Conservation (phyloP, 2,888 invertebrate genomes). For the Heliconius charithonia region DNA sequence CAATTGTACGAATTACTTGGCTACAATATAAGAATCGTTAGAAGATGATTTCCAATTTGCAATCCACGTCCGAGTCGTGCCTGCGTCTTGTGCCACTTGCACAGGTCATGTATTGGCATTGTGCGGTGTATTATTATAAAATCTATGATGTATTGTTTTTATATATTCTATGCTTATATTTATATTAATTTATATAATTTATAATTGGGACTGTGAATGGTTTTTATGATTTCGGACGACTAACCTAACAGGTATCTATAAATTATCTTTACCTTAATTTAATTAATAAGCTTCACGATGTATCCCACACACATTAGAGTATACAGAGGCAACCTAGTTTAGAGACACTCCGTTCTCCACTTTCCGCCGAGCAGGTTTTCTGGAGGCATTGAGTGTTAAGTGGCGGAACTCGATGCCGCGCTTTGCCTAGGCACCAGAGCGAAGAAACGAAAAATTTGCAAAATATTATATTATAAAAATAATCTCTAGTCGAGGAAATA, state of each 20-base stretch:
- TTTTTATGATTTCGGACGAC: not conserved
- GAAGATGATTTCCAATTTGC: conserved; percentile 10
- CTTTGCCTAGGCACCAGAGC: no score
- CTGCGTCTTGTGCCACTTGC: not conserved
- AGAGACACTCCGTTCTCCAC: no score
- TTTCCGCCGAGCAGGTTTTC: no score
- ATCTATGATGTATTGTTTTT: not conserved
- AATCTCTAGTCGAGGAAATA: no score
- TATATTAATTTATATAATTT: not conserved
- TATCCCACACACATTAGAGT: no score
- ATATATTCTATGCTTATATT: not conserved
- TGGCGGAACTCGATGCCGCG: no score
- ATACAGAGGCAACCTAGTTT: no score
- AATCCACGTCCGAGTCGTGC: conserved; percentile 10
- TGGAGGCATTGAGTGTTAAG: no score
- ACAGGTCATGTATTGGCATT: conserved; percentile 6
- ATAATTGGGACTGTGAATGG: not conserved
- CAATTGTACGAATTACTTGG: not conserved
- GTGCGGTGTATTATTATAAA: not conserved
- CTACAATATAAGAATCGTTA: not conserved
- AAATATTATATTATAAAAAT: no score
- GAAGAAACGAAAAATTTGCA: no score
- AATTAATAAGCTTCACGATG: no score
- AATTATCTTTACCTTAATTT: no score
- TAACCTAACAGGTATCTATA: not conserved